Percentiles rank a stretch among this genome's conserved stretches.
Evolutionary conservation across 1,140 invertebrate genomes (phyloP).

Genomic region (Lepidotrigona ventralis): DNA sequence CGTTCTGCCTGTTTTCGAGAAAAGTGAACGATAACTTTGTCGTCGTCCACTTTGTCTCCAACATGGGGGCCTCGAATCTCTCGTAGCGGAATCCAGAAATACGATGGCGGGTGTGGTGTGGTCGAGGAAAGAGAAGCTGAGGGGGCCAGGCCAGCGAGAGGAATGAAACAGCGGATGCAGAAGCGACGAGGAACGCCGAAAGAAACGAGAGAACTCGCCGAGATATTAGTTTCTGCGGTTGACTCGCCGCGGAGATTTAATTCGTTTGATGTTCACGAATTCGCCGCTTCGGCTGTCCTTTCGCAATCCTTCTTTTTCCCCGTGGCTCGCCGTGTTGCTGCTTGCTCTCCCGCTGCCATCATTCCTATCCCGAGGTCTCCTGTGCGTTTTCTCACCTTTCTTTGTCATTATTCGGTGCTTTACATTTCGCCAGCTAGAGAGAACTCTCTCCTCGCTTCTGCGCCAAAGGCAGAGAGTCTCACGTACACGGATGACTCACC

Average conservation of each 20-base stretch:
- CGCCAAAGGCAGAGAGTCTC: background rate
- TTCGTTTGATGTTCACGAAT: slow-evolving; percentile 81
- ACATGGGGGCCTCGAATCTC: background rate
- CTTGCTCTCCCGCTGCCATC: too few relatives aligned
- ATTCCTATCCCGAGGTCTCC: background rate
- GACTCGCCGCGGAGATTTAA: slow-evolving; percentile 79
- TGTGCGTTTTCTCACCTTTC: slow-evolving; percentile 41
- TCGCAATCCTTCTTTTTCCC: slow-evolving; percentile 60
- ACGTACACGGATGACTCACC: too few relatives aligned
- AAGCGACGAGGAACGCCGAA: slow-evolving; percentile 1
- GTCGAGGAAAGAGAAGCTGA: slow-evolving; percentile 21
- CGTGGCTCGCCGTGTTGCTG: background rate
- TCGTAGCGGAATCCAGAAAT: slow-evolving; percentile 29
- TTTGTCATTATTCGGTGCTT: slow-evolving; percentile 12
- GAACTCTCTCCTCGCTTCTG: background rate
- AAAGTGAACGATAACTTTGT: slow-evolving; percentile 24
- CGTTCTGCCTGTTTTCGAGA: background rate
- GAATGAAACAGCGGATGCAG: slow-evolving; percentile 8
- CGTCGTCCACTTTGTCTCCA: slow-evolving; percentile 12
- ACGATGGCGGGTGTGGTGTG: slow-evolving; percentile 30
- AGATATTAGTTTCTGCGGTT: slow-evolving; percentile 81
- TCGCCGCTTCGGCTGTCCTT: slow-evolving; percentile 74
- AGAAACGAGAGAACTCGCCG: slow-evolving; percentile 57
- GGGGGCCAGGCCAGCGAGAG: slow-evolving; percentile 39
- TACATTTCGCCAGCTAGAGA: background rate